A percentile compares a stretch with the other conserved stretches of the same genome.
These are phyloP conservation scores for Caenorhabditis sp. DNA, from an alignment of 2,888 invertebrate species.

Conservation along the genomic window DNA sequence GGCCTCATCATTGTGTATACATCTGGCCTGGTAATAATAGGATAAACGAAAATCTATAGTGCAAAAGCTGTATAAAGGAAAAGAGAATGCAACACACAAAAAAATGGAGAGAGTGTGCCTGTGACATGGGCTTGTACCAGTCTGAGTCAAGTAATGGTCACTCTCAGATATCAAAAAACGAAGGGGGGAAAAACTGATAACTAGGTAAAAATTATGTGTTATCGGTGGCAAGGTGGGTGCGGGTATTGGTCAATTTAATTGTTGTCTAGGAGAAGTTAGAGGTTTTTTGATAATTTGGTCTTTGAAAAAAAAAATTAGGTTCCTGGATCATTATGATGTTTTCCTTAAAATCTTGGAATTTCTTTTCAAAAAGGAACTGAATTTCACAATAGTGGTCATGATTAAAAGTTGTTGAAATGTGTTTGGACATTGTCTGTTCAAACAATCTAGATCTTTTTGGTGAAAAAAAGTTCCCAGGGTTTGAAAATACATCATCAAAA, in stretches of 20 bases:
- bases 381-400: no score
- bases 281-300: neutral
- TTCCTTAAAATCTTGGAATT: no score
- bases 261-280: neutral
- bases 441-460: no score
- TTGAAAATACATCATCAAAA: no score
- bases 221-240: neutral
- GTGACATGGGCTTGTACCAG: constrained; percentile 4
- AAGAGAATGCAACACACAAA: neutral
- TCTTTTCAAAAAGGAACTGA: no score
- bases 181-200: neutral
- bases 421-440: no score
- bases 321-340: no score
- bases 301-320: neutral
- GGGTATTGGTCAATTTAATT: neutral
- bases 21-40: neutral
- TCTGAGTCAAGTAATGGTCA: constrained; percentile 6
- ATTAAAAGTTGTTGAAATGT: no score
- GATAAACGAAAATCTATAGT: neutral
- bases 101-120: neutral
- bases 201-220: neutral
- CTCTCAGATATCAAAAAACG: neutral
- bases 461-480: no score
- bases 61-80: neutral
- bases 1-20: neutral